Evolutionary conservation across 2,888 invertebrate species (phyloP), one percentile per base, ranked within the genome.

Genomic region (Boloria euphrosyne): DNA sequence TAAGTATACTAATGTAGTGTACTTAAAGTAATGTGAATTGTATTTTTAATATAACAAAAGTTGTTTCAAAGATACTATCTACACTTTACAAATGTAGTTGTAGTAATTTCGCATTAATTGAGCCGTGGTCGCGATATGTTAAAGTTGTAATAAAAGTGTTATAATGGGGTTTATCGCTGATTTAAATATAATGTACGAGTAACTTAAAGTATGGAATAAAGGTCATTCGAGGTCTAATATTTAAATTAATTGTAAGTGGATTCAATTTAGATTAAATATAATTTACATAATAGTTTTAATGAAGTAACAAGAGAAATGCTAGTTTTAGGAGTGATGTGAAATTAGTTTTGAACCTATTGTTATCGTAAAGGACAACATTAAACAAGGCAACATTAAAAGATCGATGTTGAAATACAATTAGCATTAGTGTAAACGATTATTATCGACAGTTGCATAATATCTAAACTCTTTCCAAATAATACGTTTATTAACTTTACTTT

Each of bases 31-130:
- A 22, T 38, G 10, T 38, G 10, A 38, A 38, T 38, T 38, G 10
- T 38, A 38, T 10, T 38, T 38, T 38, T 38, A 38, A 38, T 38
- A 38, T 38, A 38, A 38, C 3, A 38, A 38, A 38, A 38, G 55
- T 50, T 66, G 58, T 53, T 54, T 51, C 52, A 31, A 55, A 65
- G 65, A 67, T 70, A 65, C 61, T 68, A 70, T 65, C 69, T 62
- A 27, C 17, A 38, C 38, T 60, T 65, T 60, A 66, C 68, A 68
- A 70, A 66, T 66, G 70, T 68, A 63, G 49, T 60, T 62, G 66
- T 70, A 58, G 66, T 61, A 67, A 63, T 70, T 68, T 68, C 52
- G 63, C 57, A 60, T 66, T 60, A 70, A 68, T 66, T 62, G 63
- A 61, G 38, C 68, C 61, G 63, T 68, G 65, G 50, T 53, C n/a